Evolutionary conservation across 2,797 vertebrate genomes (phyloP), one percentile per base, ranked within the genome.

Genomic region (Melanogrammus aeglefinus): DNA sequence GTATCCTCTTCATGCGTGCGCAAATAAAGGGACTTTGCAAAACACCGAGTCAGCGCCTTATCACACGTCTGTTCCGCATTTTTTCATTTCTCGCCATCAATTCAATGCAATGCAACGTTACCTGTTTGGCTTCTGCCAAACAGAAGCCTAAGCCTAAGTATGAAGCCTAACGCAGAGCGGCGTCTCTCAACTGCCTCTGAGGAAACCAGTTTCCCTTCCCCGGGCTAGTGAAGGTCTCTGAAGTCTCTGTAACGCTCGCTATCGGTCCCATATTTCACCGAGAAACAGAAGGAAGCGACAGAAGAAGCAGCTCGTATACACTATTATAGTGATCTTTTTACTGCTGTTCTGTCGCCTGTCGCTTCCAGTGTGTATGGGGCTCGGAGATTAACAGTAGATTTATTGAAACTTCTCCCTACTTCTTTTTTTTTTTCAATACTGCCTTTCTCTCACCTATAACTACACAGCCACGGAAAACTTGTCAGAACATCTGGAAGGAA

Each of bases 401-500:
- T 79, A 80, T 75, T 84, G 71, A 72, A 83, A 88, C 16, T 57
- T 57, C 16, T 57, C 47, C 47, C 47, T 18, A 57, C 18, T 81
- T 76, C 78, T 71, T 72, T 63, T 29, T 21, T 73, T 51, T 81
- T 77, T 80, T 33, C 31, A 77, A 29, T 73, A 81, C 77, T 27
- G 33, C 29, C 9, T 69, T 75, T 79, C 79, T 75, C 75, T 80
- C 51, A 74, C 76, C 73, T 39, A 29, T 81, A 71, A 66, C 66
- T 81, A 78, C 87, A 89, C 29, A 31, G 88, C 87, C 86, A 80
- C 86, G 83, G 87, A 90, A 91, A 91, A 87, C 85, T 84, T 86
- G 88, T 88, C 88, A 83, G 90, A 86, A 93, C 94, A 93, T 94
- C 91, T 94, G 93, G 91, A 91, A 91, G 79, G 80, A 88, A 93